Evolutionary conservation across 2,888 invertebrate genomes (phyloP).

Genomic region (Calephelis perditalis): DNA sequence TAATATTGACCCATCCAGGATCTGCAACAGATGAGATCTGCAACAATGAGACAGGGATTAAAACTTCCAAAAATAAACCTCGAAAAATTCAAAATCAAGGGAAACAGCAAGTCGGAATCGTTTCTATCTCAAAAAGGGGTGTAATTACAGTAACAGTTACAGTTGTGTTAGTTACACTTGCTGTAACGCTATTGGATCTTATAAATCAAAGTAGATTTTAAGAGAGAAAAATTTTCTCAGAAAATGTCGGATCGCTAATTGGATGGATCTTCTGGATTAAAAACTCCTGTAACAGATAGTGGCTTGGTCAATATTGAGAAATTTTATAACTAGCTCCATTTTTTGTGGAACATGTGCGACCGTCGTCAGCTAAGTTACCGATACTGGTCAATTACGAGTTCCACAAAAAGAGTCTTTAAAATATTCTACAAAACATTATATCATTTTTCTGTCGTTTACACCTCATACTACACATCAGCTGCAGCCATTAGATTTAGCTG

Average conservation of each 20-base stretch:
- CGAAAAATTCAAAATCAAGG: neutral
- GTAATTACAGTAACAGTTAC: constrained; percentile 4
- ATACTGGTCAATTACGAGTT: neutral
- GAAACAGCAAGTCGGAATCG: neutral
- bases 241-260: neutral
- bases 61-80: neutral
- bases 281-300: neutral
- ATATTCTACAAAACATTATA: too few relatives aligned
- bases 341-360: neutral
- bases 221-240: too few relatives aligned
- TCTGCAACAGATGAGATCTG: neutral
- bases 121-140: neutral
- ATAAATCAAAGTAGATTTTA: neutral
- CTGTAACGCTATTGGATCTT: constrained; percentile 6
- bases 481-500: too few relatives aligned
- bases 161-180: too few relatives aligned
- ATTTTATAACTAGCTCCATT: neutral
- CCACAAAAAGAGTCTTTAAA: too few relatives aligned
- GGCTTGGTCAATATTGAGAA: neutral
- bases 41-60: neutral
- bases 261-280: neutral
- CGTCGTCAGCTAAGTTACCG: neutral
- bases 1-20: neutral
- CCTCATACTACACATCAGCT: too few relatives aligned
- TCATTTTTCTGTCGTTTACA: too few relatives aligned